phyloP scores from a whole-genome alignment of 2,888 invertebrate species.

The Drosophila anomalata region DNA sequence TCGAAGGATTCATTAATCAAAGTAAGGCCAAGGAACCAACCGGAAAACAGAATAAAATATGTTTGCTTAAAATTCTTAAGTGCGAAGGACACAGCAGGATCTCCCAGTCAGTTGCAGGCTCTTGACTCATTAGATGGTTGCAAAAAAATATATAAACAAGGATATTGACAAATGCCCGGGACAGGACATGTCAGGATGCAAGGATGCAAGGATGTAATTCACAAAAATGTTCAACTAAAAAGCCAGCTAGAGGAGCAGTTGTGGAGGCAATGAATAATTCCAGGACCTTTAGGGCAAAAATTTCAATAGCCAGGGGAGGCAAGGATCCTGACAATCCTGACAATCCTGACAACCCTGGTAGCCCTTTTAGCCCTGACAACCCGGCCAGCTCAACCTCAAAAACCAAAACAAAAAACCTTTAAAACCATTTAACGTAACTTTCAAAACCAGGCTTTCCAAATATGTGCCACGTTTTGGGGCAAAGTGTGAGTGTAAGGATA shows the following conservation, averaged over 20 bases:
- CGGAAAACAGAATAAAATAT: neutral
- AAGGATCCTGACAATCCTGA: conserved; percentile 14
- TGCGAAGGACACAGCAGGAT: too few relatives aligned
- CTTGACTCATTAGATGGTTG: conserved; percentile 30
- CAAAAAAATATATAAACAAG: neutral
- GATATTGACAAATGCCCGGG: conserved; percentile 41
- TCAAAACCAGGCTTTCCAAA: conserved; percentile 53
- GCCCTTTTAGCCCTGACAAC: neutral
- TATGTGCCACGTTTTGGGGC: conserved; percentile 18
- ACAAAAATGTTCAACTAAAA: neutral
- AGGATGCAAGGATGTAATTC: neutral
- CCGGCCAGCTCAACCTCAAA: conserved; percentile 26
- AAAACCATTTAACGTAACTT: conserved; percentile 65
- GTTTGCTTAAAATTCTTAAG: too few relatives aligned
- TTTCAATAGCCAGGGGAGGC: conserved; percentile 5
- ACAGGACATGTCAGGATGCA: neutral
- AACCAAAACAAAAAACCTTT: conserved; percentile 51
- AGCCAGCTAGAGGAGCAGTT: too few relatives aligned
- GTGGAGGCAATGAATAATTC: neutral
- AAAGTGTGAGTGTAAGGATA: neutral
- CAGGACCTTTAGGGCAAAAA: neutral
- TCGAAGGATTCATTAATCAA: conserved; percentile 38
- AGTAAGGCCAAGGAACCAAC: conserved; percentile 25
- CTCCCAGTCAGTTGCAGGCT: conserved; percentile 3
- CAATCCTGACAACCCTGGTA: conserved; percentile 21